Evolutionary conservation across 2,797 vertebrate genomes (phyloP).

Genomic region (Rhinatrema bivittatum): DNA sequence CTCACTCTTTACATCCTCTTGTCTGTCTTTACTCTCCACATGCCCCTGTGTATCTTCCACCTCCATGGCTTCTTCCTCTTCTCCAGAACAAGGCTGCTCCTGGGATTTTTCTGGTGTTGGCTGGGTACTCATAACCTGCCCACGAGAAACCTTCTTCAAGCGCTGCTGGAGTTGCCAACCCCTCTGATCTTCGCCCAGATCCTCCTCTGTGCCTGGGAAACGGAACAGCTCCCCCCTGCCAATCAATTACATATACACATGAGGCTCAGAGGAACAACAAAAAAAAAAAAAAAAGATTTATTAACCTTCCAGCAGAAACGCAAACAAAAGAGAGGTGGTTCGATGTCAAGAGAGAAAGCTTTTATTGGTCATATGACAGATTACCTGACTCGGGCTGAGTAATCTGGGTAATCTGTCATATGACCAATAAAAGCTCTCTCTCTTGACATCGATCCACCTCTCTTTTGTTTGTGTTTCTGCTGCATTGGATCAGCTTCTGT

Average conservation of each 20-base stretch:
- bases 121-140: conserved; percentile 4
- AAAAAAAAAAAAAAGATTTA: too few species aligned
- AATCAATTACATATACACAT: conserved; percentile 26
- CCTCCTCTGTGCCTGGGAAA: conserved; percentile 46
- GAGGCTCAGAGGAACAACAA: too few species aligned
- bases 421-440: too few species aligned
- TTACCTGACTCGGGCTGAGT: too few species aligned
- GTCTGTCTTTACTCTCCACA: conserved; percentile 6
- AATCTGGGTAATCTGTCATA: too few species aligned
- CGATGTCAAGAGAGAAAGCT: too few species aligned
- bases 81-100: conserved; percentile 4
- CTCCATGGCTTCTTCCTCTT: conserved; percentile 31
- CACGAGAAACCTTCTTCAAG: conserved; percentile 37
- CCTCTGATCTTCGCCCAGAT: conserved; percentile 12
- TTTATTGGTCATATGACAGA: too few species aligned
- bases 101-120: conserved; percentile 9
- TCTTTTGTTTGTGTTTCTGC: too few species aligned
- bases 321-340: too few species aligned
- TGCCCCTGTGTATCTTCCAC: conserved; percentile 6
- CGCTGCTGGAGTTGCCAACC: conserved; percentile 25
- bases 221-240: conserved; percentile 59
- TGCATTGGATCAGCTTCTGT: too few species aligned
- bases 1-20: conserved; percentile 6
- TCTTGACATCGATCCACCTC: too few species aligned
- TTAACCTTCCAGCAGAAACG: too few species aligned